phyloP scores from a whole-genome alignment of 2,797 vertebrate genomes.

The Micropoecilia bifurca region DNA sequence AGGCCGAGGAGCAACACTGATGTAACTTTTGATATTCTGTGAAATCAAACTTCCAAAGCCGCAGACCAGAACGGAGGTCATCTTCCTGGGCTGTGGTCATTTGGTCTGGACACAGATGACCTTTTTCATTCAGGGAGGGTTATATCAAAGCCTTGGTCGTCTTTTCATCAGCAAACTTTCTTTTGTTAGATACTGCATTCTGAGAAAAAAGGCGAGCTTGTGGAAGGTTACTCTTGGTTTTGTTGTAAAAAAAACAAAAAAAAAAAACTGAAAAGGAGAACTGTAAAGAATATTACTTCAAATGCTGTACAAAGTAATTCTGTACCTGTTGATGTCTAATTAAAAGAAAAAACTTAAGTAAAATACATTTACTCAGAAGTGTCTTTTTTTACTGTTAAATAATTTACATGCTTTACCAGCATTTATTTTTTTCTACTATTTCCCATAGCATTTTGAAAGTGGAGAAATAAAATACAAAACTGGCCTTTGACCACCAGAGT shows the following conservation, averaged over 20 bases:
- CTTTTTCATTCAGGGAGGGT: not conserved
- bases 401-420: not conserved
- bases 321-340: not conserved
- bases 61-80: not conserved
- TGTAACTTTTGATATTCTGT: slow-evolving; percentile 2
- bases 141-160: not conserved
- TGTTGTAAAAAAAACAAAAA: not conserved
- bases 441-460: not conserved
- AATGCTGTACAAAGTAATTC: not conserved
- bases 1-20: not conserved
- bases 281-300: not conserved
- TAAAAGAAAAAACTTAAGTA: not conserved
- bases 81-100: not conserved
- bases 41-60: not conserved
- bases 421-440: not conserved
- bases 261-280: not conserved
- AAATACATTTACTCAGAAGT: too few species aligned
- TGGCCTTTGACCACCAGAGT: not conserved
- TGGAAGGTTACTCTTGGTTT: not conserved
- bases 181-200: not conserved
- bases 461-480: not conserved
- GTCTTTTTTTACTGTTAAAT: too few species aligned
- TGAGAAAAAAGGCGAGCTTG: not conserved
- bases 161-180: not conserved
- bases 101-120: not conserved